Evolutionary conservation across 2,113 vertebrate genomes (phyloP).

Genomic region (Theropithecus gelada): DNA sequence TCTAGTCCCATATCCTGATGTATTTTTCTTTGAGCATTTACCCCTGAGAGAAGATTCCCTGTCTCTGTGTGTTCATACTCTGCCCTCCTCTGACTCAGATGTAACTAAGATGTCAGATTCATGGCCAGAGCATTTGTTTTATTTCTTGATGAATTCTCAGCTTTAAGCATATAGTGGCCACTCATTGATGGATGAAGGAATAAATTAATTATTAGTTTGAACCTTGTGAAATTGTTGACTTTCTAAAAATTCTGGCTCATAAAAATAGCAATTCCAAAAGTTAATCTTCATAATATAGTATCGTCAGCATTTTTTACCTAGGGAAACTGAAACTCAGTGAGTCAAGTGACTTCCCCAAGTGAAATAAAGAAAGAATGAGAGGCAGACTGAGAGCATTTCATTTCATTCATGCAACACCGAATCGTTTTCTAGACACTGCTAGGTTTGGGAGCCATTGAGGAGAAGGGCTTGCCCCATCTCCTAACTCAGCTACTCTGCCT

Average conservation of each 20-base stretch:
- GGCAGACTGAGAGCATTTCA: neutral
- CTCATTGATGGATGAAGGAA: neutral
- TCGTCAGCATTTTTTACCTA: neutral
- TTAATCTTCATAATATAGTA: neutral
- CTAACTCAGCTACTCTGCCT: neutral
- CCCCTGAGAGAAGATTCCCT: neutral
- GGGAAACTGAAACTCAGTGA: neutral
- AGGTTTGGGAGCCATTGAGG: too few relatives aligned
- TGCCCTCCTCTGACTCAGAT: neutral
- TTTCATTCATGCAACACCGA: neutral
- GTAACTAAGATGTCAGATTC: neutral
- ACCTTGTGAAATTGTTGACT: neutral
- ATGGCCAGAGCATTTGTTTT: neutral
- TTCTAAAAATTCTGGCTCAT: neutral
- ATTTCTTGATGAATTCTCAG: neutral
- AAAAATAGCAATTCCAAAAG: neutral
- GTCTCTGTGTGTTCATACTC: neutral
- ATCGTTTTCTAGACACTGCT: neutral
- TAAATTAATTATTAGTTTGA: neutral
- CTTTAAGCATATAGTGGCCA: neutral
- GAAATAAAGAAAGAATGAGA: neutral
- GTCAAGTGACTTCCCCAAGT: neutral
- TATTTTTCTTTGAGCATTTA: neutral
- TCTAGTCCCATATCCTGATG: neutral
- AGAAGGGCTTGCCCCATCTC: neutral